A percentile compares a stretch with the other conserved stretches of the same genome.
These are phyloP conservation scores for Bombus impatiens DNA, from an alignment of 1,140 invertebrate genomes.

Conservation along the genomic window DNA sequence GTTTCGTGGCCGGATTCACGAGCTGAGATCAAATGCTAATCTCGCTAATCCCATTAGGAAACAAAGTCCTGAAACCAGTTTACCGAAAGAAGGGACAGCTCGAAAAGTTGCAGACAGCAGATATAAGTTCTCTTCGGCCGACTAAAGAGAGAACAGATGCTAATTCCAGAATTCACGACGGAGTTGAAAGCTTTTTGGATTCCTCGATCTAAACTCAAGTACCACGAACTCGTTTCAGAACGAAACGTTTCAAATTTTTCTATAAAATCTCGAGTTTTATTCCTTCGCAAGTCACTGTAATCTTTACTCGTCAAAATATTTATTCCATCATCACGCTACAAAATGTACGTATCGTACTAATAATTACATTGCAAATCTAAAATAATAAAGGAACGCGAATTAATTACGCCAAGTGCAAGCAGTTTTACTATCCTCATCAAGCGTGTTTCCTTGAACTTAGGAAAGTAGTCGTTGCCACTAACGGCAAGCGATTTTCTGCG, in stretches of 20 bases:
- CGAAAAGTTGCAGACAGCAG: constrained; percentile 62
- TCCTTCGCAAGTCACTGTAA: no score
- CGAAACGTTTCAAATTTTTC: background rate
- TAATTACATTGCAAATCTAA: background rate
- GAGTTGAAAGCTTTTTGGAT: no score
- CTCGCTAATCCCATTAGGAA: constrained; percentile 72
- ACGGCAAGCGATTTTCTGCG: constrained; percentile 55
- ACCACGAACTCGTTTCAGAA: background rate
- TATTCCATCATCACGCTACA: no score
- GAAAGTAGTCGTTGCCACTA: constrained; percentile 5
- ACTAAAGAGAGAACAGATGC: constrained; percentile 21
- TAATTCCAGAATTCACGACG: constrained; percentile 11
- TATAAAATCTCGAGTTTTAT: no score
- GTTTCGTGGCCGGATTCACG: constrained; percentile 7
- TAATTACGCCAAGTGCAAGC: background rate
- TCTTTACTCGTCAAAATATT: no score
- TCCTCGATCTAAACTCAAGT: background rate
- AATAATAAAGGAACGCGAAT: background rate
- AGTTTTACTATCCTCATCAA: background rate
- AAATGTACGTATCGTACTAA: no score
- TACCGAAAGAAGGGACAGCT: constrained; percentile 57
- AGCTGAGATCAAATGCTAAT: constrained; percentile 66
- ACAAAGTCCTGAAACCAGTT: constrained; percentile 69
- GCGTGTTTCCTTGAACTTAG: background rate
- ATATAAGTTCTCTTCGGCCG: constrained; percentile 20